phyloP scores from a whole-genome alignment of 2,797 vertebrate genomes.

The Antennarius maculatus region DNA sequence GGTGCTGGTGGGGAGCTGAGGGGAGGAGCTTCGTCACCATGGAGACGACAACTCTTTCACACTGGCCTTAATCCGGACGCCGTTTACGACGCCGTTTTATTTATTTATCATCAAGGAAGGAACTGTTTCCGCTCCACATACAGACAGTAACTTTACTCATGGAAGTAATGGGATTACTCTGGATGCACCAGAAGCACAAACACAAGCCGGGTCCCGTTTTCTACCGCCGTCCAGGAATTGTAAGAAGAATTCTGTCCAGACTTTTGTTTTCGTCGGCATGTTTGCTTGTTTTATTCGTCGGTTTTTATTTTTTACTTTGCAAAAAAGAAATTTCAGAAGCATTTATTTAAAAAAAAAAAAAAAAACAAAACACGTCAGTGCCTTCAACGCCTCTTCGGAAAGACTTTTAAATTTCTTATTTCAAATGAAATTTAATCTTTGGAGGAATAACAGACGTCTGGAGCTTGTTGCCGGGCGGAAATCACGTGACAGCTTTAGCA shows the following conservation, averaged over 20 bases:
- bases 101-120: no score
- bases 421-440: neutral
- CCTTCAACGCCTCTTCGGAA: conserved; percentile 79
- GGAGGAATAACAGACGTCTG: neutral
- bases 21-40: neutral
- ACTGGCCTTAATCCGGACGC: neutral
- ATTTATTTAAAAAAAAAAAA: conserved; percentile 57
- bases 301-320: no score
- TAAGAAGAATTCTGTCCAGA: conserved; percentile 46
- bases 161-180: neutral
- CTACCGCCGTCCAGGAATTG: conserved; percentile 47
- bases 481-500: neutral
- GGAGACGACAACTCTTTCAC: neutral
- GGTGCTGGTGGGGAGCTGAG: conserved; percentile 90
- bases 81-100: no score
- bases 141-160: no score
- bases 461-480: neutral
- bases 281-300: conserved; percentile 81
- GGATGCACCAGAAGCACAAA: neutral
- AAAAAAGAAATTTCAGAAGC: conserved; percentile 58
- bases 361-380: conserved; percentile 78
- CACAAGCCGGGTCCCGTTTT: conserved; percentile 16
- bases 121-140: no score
- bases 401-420: neutral
- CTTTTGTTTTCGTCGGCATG: conserved; percentile 82